Evolutionary conservation across 1,140 invertebrate genomes (phyloP).

Genomic region (Idris sp.): DNA sequence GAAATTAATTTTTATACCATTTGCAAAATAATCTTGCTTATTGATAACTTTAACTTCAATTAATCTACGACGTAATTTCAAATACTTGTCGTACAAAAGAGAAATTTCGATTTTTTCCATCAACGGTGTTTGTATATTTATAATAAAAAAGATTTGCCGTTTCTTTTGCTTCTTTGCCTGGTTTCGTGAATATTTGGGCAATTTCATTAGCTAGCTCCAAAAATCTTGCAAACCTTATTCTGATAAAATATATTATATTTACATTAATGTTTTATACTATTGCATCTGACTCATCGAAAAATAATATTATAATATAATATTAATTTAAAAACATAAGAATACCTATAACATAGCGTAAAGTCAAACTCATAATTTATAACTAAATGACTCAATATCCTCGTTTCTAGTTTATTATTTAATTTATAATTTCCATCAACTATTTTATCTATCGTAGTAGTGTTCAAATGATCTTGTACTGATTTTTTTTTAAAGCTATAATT

Average conservation of each 20-base stretch:
- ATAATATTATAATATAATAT: no score
- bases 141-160: constrained; percentile 6
- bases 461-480: constrained; percentile 17
- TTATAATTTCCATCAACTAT: constrained; percentile 24
- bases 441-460: constrained; percentile 13
- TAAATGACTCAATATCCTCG: constrained; percentile 25
- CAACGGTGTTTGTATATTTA: constrained; percentile 2
- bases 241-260: constrained; percentile 25
- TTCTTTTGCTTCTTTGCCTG: constrained; percentile 8
- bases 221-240: constrained; percentile 24
- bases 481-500: constrained; percentile 4
- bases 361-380: constrained; percentile 24
- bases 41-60: constrained; percentile 11
- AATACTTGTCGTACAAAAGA: constrained; percentile 25
- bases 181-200: constrained; percentile 19
- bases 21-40: constrained; percentile 14
- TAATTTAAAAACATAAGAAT: no score
- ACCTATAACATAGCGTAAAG: no score
- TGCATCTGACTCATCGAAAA: no score
- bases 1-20: constrained; percentile 25
- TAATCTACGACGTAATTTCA: constrained; percentile 12
- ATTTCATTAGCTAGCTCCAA: constrained; percentile 13
- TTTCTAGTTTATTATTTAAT: constrained; percentile 18
- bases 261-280: no score
- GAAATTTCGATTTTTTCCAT: constrained; percentile 8